A percentile compares a stretch with the other conserved stretches of the same genome.
Evolutionary conservation across 1,140 invertebrate species (phyloP).

Genomic region (Euschistus heros): DNA sequence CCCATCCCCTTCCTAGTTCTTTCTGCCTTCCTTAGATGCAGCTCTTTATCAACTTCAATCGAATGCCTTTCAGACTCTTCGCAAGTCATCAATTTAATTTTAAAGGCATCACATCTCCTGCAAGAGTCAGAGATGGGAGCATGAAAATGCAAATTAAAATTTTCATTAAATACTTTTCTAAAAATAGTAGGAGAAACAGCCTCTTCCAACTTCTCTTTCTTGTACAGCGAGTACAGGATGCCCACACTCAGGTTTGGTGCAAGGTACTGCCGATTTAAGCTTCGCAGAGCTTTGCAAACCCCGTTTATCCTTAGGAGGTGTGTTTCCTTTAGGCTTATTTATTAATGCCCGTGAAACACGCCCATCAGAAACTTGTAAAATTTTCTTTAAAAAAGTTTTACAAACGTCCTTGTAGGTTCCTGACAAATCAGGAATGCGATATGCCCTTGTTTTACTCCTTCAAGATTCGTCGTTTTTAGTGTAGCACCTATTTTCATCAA

Average conservation of each 20-base stretch:
- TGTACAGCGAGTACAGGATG: too few relatives aligned
- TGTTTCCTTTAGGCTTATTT: not conserved
- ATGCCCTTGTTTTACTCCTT: too few relatives aligned
- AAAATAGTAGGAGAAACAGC: not conserved
- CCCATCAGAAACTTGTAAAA: not conserved
- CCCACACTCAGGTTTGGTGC: not conserved
- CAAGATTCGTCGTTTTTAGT: too few relatives aligned
- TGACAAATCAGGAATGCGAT: too few relatives aligned
- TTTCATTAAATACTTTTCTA: not conserved
- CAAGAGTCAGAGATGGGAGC: not conserved
- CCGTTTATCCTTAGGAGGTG: not conserved
- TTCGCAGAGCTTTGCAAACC: not conserved
- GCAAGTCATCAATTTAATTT: not conserved
- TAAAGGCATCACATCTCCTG: not conserved
- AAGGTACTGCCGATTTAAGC: not conserved
- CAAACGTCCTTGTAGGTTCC: too few relatives aligned
- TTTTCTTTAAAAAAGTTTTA: not conserved
- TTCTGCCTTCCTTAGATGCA: not conserved
- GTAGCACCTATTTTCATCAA: too few relatives aligned
- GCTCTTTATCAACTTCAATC: not conserved
- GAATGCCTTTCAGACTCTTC: not conserved
- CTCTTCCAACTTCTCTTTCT: not conserved
- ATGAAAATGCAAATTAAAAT: not conserved
- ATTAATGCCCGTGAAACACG: not conserved
- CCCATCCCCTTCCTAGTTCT: not conserved